phyloP scores from a whole-genome alignment of 2,888 invertebrate species.

The Chouioia cunea region DNA sequence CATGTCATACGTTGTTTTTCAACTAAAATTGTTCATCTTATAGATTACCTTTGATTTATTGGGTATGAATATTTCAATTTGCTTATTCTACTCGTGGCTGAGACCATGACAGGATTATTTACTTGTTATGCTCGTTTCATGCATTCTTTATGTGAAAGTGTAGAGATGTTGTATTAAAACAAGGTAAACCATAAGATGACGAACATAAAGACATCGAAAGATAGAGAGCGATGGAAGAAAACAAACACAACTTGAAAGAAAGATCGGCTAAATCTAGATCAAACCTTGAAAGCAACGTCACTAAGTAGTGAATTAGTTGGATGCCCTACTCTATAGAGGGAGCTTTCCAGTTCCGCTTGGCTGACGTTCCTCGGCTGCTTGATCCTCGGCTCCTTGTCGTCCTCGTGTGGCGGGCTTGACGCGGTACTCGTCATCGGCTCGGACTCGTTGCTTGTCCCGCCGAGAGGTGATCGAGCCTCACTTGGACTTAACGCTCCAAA shows the following conservation, averaged over 20 bases:
- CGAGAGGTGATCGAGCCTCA: slow-evolving; percentile 71
- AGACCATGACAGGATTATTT: too few relatives aligned
- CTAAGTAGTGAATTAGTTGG: slow-evolving; percentile 68
- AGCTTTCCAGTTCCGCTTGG: slow-evolving; percentile 90
- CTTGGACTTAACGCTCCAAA: slow-evolving; percentile 89
- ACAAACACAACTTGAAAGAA: slow-evolving; percentile 50
- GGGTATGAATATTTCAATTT: background rate
- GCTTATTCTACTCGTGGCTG: background rate
- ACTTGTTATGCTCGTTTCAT: too few relatives aligned
- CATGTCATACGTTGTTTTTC: slow-evolving; percentile 26
- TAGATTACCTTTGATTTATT: slow-evolving; percentile 17
- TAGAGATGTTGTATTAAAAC: background rate
- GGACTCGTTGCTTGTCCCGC: slow-evolving; percentile 55
- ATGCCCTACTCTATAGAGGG: slow-evolving; percentile 82
- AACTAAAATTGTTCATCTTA: slow-evolving; percentile 21
- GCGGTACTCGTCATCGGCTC: slow-evolving; percentile 46
- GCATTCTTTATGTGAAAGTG: background rate
- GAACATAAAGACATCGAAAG: slow-evolving; percentile 21
- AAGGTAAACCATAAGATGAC: slow-evolving; percentile 22
- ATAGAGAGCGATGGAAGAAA: slow-evolving; percentile 9
- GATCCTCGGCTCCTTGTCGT: slow-evolving; percentile 53
- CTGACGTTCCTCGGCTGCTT: slow-evolving; percentile 75
- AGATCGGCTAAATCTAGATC: slow-evolving; percentile 64
- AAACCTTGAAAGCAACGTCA: slow-evolving; percentile 68
- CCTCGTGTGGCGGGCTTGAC: slow-evolving; percentile 50